Evolutionary conservation across 2,888 invertebrate species (phyloP), one percentile per base, ranked within the genome.

Genomic region (Drosophila cracens): DNA sequence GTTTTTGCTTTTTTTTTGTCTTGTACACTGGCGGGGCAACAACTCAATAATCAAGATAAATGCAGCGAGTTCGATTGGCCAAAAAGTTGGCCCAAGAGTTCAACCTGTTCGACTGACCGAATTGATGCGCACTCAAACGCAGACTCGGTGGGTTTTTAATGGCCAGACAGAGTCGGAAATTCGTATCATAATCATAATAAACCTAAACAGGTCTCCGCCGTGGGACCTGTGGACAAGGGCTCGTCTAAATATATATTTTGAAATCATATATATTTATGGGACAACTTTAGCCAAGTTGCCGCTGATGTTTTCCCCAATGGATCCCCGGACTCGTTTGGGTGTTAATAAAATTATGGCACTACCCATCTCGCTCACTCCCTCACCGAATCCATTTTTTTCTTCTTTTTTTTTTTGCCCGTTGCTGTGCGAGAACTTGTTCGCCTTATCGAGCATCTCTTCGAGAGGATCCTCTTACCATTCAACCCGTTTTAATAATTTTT

Each of bases 221-320:
- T 38, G 57, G 13, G 57, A 57, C 31, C 57, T 21, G 33, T 48
- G 51, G 59, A 66, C 74, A 74, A 60, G 51, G 67, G 56, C 68
- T 49, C 64, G 66, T 82, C 84, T 79, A 89, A 87, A 89, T 84
- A 80, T 76, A 80, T 76, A 69, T 85, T 69, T 84, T 82, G 80
- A 90, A 90, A 87, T 90, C 90, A 87, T 83, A 87, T 82, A 88
- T 88, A 78, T 89, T 83, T 88, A 82, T 83, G 83, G 81, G 82
- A 88, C 87, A 84, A 81, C 79, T 80, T 53, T 58, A 34, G 34
- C 64, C 34, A 48, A 59, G 56, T 52, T 53, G 70, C 48, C 51
- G 61, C 61, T 74, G 63, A 51, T 62, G 56, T 36, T 56, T 57
- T 54, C 51, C 49, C 78, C 54, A 54, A 66, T 62, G 82, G 65